Evolutionary conservation across 2,888 invertebrate species (phyloP).

Genomic region (Punctoribates punctum): DNA sequence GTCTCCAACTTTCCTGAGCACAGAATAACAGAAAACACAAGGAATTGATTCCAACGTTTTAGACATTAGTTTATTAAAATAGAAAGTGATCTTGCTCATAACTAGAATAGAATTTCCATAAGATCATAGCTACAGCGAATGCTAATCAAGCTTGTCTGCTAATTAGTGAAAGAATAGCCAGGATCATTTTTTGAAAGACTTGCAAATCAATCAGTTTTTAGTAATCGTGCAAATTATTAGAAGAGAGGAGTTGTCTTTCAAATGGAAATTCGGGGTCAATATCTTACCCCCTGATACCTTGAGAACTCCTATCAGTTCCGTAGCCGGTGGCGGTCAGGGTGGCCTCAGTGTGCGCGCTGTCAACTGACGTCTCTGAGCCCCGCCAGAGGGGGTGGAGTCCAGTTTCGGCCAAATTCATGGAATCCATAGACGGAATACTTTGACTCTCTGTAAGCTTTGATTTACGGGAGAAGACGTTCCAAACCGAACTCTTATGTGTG

Average conservation of each 20-base stretch:
- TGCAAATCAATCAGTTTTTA: no score
- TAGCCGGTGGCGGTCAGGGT: conserved; percentile 6
- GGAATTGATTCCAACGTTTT: background rate
- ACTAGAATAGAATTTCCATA: background rate
- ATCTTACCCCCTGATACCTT: conserved; percentile 47
- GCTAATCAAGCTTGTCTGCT: no score
- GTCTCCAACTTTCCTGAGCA: background rate
- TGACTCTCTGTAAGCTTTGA: conserved; percentile 33
- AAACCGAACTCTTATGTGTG: conserved; percentile 16
- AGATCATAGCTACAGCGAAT: no score
- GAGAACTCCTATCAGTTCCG: conserved; percentile 35
- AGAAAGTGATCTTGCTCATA: background rate
- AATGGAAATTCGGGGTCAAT: conserved; percentile 34
- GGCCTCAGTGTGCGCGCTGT: background rate
- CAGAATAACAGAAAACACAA: background rate
- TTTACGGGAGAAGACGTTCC: conserved; percentile 34
- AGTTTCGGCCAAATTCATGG: conserved; percentile 35
- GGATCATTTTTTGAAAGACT: no score
- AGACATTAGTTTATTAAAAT: background rate
- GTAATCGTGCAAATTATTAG: background rate
- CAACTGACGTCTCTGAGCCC: background rate
- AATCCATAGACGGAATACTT: conserved; percentile 40
- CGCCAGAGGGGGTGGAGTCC: conserved; percentile 15
- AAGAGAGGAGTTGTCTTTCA: background rate
- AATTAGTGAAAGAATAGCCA: no score